Percentiles rank a stretch among this genome's conserved stretches.
Evolutionary conservation across 2,888 invertebrate genomes (phyloP).

Genomic region (Erannis defoliaria): DNA sequence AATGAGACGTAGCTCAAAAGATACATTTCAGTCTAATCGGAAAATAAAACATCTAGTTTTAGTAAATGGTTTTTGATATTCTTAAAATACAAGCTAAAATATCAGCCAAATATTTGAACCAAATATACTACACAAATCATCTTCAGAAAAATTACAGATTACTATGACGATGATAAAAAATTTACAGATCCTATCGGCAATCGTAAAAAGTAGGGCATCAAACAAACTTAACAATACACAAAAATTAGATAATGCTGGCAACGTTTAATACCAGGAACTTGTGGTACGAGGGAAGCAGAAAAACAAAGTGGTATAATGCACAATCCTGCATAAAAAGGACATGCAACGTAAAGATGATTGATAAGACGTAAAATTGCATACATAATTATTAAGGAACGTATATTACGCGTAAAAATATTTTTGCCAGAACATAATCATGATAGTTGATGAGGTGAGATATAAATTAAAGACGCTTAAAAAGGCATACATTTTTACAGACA

Average conservation of each 20-base stretch:
- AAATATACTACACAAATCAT: too few relatives aligned
- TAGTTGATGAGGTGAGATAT: not conserved
- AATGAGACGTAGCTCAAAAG: too few relatives aligned
- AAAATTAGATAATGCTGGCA: conserved; percentile 41
- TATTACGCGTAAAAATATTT: too few relatives aligned
- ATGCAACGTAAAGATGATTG: conserved; percentile 55
- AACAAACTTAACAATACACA: too few relatives aligned
- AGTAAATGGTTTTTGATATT: too few relatives aligned
- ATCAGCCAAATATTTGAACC: too few relatives aligned
- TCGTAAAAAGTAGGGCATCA: not conserved
- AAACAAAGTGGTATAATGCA: conserved; percentile 61
- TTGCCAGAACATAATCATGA: too few relatives aligned
- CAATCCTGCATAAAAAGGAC: conserved; percentile 55
- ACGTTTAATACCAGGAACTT: conserved; percentile 79
- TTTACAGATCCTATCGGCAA: not conserved
- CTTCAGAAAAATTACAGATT: too few relatives aligned
- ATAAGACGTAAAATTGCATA: conserved; percentile 47
- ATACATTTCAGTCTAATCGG: too few relatives aligned
- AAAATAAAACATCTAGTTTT: too few relatives aligned
- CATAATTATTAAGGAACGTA: conserved; percentile 34
- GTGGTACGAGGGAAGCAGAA: conserved; percentile 77
- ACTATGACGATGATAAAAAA: not conserved
- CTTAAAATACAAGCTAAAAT: too few relatives aligned
- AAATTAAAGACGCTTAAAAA: not conserved
- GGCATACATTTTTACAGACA: not conserved